Conservation (phyloP, 64 coral and sea anemone genomes). For the Porites australiensis region DNA sequence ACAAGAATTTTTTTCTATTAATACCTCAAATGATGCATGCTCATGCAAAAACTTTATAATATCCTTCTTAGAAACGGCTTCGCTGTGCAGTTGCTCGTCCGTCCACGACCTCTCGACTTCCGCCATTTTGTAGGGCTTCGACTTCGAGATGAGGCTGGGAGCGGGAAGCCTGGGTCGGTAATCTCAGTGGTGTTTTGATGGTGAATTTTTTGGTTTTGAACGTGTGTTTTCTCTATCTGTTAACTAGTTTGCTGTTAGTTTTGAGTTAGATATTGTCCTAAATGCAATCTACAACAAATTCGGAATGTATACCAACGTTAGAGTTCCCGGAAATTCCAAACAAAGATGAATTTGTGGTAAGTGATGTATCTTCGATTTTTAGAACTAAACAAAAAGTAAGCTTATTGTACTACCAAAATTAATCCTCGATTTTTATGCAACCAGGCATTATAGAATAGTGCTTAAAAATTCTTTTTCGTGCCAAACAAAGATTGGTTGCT, state of each 20-base stretch:
- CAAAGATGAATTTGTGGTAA: slow-evolving; percentile 92
- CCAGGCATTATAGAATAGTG: no score
- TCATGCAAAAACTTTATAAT: slow-evolving; percentile 96
- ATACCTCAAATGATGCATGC: slow-evolving; percentile 84
- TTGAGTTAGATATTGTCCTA: neutral
- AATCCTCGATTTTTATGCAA: no score
- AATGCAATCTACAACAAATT: slow-evolving; percentile 79
- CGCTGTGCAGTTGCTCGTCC: slow-evolving; percentile 85
- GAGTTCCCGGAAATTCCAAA: slow-evolving; percentile 94
- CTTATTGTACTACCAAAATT: no score
- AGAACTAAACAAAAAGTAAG: no score
- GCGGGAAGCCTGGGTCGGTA: neutral
- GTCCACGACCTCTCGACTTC: slow-evolving; percentile 75
- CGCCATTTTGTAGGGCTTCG: slow-evolving; percentile 56
- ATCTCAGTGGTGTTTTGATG: neutral
- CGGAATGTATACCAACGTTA: slow-evolving; percentile 35
- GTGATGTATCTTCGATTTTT: neutral
- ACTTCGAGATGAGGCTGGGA: slow-evolving; percentile 54
- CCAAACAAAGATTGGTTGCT: no score
- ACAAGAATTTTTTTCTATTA: neutral
- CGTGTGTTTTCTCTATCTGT: neutral
- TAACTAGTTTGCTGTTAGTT: neutral
- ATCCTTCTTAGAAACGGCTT: slow-evolving; percentile 94
- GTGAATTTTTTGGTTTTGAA: neutral
- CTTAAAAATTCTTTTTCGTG: no score